Conservation (phyloP, 2,113 vertebrate species). For the Syngnathoides biaculeatus region DNA sequence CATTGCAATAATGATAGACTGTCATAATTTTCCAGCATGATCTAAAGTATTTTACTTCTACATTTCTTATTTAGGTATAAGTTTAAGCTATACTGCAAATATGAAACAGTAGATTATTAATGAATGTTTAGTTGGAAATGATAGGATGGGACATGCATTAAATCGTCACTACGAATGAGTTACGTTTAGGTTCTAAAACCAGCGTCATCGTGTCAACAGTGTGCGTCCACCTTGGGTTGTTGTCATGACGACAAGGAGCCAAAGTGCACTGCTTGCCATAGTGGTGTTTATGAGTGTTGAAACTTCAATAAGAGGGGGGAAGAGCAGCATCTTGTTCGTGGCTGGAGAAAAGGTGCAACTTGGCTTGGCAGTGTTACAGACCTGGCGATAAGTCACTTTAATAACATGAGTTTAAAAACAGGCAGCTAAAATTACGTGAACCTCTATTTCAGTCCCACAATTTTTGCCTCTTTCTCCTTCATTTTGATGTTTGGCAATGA, state of each 20-base stretch:
- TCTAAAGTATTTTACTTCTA: background rate
- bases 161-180: background rate
- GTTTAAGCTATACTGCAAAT: background rate
- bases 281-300: background rate
- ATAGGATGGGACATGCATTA: background rate
- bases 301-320: background rate
- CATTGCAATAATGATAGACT: background rate
- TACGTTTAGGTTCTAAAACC: background rate
- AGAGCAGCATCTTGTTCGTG: background rate
- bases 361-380: too few species aligned
- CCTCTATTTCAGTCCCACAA: background rate
- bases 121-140: background rate
- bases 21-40: background rate
- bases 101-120: background rate
- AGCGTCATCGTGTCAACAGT: background rate
- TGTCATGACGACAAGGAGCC: background rate
- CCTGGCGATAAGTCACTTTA: background rate
- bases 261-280: background rate
- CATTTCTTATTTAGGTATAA: background rate
- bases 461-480: background rate
- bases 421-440: background rate
- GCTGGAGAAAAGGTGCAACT: background rate
- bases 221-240: background rate
- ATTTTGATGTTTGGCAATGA: background rate
- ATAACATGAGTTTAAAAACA: background rate